Conservation (phyloP, 2,113 vertebrate species). For the Okapia johnstoni region DNA sequence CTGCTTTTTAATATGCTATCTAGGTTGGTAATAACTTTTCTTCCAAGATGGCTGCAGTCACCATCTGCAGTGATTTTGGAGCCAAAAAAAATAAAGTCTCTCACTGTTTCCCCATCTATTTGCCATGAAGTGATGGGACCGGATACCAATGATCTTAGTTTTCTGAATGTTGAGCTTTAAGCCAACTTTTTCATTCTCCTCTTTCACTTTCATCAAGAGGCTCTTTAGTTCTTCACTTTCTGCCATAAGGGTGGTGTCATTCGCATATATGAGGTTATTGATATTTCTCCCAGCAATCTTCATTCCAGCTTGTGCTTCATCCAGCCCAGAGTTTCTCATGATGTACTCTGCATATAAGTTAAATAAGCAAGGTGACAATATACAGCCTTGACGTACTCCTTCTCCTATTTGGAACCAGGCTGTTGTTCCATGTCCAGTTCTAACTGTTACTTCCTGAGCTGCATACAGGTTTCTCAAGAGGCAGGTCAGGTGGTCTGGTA, state of each 20-base stretch:
- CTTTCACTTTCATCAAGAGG: not conserved
- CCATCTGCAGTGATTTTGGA: not conserved
- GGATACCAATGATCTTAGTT: not conserved
- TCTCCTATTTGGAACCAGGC: not conserved
- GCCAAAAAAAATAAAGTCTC: fast-evolving
- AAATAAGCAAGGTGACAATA: not conserved
- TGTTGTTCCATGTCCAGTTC: not conserved
- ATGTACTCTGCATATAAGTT: not conserved
- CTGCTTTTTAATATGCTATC: not conserved
- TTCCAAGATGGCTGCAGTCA: not conserved
- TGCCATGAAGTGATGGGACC: not conserved
- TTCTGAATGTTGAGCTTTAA: not conserved
- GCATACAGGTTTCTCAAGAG: not conserved
- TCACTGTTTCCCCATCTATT: not conserved
- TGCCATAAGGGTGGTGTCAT: not conserved
- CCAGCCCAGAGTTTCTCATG: not conserved
- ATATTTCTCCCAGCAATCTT: not conserved
- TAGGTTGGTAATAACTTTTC: not conserved
- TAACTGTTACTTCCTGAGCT: not conserved
- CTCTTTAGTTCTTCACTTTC: not conserved
- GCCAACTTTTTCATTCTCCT: not conserved
- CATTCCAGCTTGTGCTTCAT: not conserved
- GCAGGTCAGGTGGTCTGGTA: not conserved
- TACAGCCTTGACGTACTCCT: not conserved
- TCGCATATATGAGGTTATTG: not conserved